A percentile compares a stretch with the other conserved stretches of the same genome.
phyloP scores from a whole-genome alignment of 2,113 vertebrate genomes.

The Oncorhynchus nerka region DNA sequence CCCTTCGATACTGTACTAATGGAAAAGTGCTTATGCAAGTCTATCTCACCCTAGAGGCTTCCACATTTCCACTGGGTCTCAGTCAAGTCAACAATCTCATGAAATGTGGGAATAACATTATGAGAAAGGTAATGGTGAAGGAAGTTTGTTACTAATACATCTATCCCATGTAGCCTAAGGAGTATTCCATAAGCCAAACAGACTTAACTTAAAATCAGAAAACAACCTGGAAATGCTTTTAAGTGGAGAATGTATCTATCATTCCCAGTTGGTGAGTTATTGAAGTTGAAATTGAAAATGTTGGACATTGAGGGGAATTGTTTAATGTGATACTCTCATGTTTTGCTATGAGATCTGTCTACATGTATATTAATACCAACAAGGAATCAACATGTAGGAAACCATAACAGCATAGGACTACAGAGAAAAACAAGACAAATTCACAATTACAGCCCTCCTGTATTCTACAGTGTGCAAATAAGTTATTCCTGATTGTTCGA shows the following conservation, averaged over 20 bases:
- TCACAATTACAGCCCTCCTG: slow-evolving; percentile 29
- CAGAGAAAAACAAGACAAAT: slow-evolving; percentile 17
- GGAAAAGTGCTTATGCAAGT: slow-evolving; percentile 71
- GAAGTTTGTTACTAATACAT: slow-evolving; percentile 60
- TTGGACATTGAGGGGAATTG: slow-evolving; percentile 21
- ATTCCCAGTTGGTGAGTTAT: slow-evolving; percentile 21
- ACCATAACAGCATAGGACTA: too few species aligned
- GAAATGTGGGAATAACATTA: slow-evolving; percentile 67
- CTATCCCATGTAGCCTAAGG: slow-evolving; percentile 53
- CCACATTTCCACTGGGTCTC: slow-evolving; percentile 58
- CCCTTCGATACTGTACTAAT: slow-evolving; percentile 64
- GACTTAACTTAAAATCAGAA: slow-evolving; percentile 42
- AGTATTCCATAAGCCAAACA: slow-evolving; percentile 51
- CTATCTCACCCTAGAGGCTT: slow-evolving; percentile 62
- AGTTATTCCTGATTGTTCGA: slow-evolving; percentile 35
- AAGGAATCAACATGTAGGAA: too few species aligned
- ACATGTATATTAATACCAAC: not conserved
- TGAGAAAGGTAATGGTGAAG: slow-evolving; percentile 59
- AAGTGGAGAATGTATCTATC: slow-evolving; percentile 34
- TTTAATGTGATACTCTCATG: slow-evolving; percentile 10
- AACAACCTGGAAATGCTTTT: slow-evolving; percentile 43
- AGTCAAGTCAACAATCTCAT: slow-evolving; percentile 66
- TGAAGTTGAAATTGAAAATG: slow-evolving; percentile 24
- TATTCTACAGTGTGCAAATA: slow-evolving; percentile 46
- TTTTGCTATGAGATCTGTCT: slow-evolving; percentile 10